Evolutionary conservation across 1,140 invertebrate species (phyloP).

Genomic region (Diorhabda carinulata): DNA sequence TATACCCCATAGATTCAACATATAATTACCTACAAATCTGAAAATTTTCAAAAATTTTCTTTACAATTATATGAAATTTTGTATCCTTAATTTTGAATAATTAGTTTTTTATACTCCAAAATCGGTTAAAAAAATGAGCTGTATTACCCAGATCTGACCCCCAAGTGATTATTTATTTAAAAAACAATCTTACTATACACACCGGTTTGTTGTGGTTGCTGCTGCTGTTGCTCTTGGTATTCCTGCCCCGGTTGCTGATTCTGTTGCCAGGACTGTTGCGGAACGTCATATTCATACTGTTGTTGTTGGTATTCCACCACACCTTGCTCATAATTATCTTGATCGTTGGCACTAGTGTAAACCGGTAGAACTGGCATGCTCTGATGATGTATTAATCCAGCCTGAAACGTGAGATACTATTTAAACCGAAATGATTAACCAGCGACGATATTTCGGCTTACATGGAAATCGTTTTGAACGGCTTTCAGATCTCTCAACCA

Average conservation of each 20-base stretch:
- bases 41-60: no score
- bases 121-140: no score
- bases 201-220: background rate
- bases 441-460: constrained; percentile 21
- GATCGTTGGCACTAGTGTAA: constrained; percentile 4
- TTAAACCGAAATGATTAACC: background rate
- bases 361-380: constrained; percentile 1
- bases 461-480: constrained; percentile 46
- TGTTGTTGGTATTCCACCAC: constrained; percentile 41
- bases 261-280: constrained; percentile 35
- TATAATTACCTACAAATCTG: no score
- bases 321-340: background rate
- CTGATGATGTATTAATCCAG: constrained; percentile 34
- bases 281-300: constrained; percentile 37
- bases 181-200: no score
- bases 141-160: no score
- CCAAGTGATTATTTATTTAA: no score
- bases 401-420: constrained; percentile 26
- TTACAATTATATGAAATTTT: no score
- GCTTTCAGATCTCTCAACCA: constrained; percentile 53
- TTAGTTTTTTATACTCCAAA: no score
- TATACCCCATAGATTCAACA: no score
- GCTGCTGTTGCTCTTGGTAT: background rate
- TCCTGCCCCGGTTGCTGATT: constrained; percentile 27
- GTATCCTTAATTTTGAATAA: no score